Percentiles rank a stretch among this genome's conserved stretches.
phyloP scores from a whole-genome alignment of 2,888 invertebrate species.

The Lacanobia wlatinum region DNA sequence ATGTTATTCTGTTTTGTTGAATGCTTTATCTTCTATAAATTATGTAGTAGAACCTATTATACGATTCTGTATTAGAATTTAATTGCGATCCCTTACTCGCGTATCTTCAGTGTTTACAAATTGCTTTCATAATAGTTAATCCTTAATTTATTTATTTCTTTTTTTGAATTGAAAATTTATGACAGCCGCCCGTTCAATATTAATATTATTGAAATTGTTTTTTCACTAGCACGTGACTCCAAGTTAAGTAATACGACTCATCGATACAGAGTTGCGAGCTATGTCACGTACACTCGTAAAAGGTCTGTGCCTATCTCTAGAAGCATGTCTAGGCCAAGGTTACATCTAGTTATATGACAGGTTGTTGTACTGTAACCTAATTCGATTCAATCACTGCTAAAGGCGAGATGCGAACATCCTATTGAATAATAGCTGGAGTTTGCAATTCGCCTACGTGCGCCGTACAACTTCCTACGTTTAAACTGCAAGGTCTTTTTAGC shows the following conservation, averaged over 20 bases:
- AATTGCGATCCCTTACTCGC: conserved; percentile 10
- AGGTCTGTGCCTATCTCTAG: conserved; percentile 46
- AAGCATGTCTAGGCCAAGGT: conserved; percentile 68
- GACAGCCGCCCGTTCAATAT: neutral
- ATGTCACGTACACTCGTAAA: conserved; percentile 65
- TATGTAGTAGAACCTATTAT: conserved; percentile 40
- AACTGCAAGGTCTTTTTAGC: conserved; percentile 58
- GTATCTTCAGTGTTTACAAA: conserved; percentile 22
- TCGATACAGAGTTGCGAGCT: conserved; percentile 51
- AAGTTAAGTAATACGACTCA: conserved; percentile 49
- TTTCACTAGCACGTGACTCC: conserved; percentile 42
- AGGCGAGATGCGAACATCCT: conserved; percentile 50
- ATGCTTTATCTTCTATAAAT: conserved; percentile 50
- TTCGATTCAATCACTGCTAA: conserved; percentile 53
- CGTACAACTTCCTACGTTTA: conserved; percentile 65
- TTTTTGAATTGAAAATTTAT: neutral
- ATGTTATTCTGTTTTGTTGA: conserved; percentile 58
- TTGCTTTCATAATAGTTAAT: conserved; percentile 6
- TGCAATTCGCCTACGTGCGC: conserved; percentile 61
- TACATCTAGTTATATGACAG: conserved; percentile 50
- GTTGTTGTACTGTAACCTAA: conserved; percentile 57
- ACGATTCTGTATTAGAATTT: conserved; percentile 8
- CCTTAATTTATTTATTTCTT: neutral
- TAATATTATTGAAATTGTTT: conserved; percentile 32
- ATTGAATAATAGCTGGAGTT: conserved; percentile 65